These are phyloP conservation scores for Archilochus colubris DNA, from an alignment of 2,113 vertebrate species.

Conservation along the genomic window DNA sequence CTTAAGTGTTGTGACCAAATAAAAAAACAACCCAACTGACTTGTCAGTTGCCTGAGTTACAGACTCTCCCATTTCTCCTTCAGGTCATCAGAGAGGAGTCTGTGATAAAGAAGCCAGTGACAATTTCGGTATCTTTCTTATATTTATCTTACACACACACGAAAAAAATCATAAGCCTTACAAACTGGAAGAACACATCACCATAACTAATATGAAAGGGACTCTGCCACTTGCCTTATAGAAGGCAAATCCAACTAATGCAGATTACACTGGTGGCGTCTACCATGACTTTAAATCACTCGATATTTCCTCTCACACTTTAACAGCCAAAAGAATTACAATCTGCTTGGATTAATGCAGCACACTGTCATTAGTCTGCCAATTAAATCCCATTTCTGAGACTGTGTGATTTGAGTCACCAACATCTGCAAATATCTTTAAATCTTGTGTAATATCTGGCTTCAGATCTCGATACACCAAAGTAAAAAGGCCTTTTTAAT, in stretches of 20 bases:
- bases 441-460: slow-evolving; percentile 65
- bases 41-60: not conserved
- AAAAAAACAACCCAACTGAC: not conserved
- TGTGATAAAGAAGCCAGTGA: not conserved
- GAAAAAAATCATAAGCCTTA: not conserved
- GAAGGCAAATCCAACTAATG: not conserved
- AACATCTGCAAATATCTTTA: slow-evolving; percentile 68
- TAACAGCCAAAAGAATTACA: slow-evolving; percentile 41
- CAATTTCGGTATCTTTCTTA: not conserved
- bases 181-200: not conserved
- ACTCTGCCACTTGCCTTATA: not conserved
- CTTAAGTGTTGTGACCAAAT: not conserved
- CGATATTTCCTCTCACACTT: not conserved
- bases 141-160: not conserved
- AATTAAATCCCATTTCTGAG: slow-evolving; percentile 39
- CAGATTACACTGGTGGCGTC: not conserved
- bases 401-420: slow-evolving; percentile 51
- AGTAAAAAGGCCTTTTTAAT: slow-evolving; percentile 39
- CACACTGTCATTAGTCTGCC: slow-evolving; percentile 11
- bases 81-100: not conserved
- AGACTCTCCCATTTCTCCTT: not conserved
- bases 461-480: slow-evolving; percentile 3
- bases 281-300: slow-evolving; percentile 3
- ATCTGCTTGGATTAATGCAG: slow-evolving; percentile 7
- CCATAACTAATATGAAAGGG: not conserved